phyloP scores from a whole-genome alignment of 1,140 invertebrate species.

The Pissodes strobi region DNA sequence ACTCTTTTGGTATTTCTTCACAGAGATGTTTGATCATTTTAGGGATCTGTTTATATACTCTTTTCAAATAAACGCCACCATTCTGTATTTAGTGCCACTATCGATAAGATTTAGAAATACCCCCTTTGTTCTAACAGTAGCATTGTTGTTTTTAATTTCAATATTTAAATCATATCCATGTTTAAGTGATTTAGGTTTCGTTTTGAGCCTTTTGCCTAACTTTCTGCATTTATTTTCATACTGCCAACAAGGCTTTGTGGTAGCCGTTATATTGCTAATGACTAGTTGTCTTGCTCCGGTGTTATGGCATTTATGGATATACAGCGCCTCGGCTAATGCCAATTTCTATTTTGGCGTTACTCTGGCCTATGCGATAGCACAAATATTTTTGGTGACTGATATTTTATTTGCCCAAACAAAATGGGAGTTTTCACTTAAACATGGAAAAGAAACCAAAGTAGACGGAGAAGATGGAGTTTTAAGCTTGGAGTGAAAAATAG shows the following conservation, averaged over 20 bases:
- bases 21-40: constrained; percentile 99
- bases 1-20: constrained; percentile 99
- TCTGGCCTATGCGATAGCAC: constrained; percentile 89
- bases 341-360: constrained; percentile 99
- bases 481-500: constrained; percentile 56
- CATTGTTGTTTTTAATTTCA: constrained; percentile 81
- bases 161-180: constrained; percentile 98
- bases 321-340: constrained; percentile 96
- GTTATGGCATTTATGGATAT: constrained; percentile 98
- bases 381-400: constrained; percentile 96
- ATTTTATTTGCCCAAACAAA: constrained; percentile 92
- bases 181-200: constrained; percentile 92
- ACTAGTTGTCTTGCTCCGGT: constrained; percentile 90
- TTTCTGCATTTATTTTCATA: constrained; percentile 90
- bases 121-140: constrained; percentile 83
- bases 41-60: constrained; percentile 91
- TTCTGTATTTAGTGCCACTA: constrained; percentile 84
- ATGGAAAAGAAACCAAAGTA: constrained; percentile 70
- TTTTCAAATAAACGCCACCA: constrained; percentile 94
- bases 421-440: constrained; percentile 82
- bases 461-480: constrained; percentile 64
- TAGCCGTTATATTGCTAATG: constrained; percentile 85
- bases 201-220: constrained; percentile 85
- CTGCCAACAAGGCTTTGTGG: constrained; percentile 91
- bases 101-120: constrained; percentile 84